Evolutionary conservation across 1,140 invertebrate genomes (phyloP).

Genomic region (Hyles vespertilio): DNA sequence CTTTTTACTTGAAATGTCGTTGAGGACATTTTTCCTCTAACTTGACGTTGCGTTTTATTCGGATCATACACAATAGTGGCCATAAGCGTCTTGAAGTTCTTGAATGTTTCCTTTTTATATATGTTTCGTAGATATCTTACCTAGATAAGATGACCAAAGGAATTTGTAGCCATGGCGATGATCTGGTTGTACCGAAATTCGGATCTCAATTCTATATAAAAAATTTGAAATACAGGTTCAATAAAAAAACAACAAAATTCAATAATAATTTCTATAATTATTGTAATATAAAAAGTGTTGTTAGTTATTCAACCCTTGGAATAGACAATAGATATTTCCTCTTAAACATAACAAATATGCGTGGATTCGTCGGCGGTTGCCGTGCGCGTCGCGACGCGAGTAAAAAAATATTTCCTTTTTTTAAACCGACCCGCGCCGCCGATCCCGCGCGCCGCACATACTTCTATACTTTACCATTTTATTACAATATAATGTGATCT

Average conservation of each 20-base stretch:
- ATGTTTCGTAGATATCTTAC: no score
- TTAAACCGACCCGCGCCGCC: slow-evolving; percentile 25
- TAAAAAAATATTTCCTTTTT: slow-evolving; percentile 70
- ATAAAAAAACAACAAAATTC: slow-evolving; percentile 49
- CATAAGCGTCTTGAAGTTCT: no score
- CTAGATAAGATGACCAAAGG: no score
- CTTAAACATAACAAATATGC: slow-evolving; percentile 74
- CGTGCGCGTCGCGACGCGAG: slow-evolving; percentile 31
- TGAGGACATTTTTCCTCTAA: no score
- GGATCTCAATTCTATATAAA: no score
- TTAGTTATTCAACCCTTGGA: slow-evolving; percentile 73
- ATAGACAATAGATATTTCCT: slow-evolving; percentile 74
- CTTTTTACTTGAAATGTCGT: no score
- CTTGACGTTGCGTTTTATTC: no score
- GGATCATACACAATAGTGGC: no score
- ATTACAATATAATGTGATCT: slow-evolving; percentile 74
- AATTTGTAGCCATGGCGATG: no score
- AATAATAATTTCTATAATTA: slow-evolving; percentile 76
- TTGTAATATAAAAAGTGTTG: slow-evolving; percentile 76
- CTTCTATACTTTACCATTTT: slow-evolving; percentile 61
- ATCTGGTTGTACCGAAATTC: no score
- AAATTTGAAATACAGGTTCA: not conserved
- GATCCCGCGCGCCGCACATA: slow-evolving; percentile 28
- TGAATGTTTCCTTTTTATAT: no score
- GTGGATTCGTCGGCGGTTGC: slow-evolving; percentile 20